Base-by-base conservation (phyloP, 2,888 invertebrate genomes). In the Carpatolechia fugitivella region DNA sequence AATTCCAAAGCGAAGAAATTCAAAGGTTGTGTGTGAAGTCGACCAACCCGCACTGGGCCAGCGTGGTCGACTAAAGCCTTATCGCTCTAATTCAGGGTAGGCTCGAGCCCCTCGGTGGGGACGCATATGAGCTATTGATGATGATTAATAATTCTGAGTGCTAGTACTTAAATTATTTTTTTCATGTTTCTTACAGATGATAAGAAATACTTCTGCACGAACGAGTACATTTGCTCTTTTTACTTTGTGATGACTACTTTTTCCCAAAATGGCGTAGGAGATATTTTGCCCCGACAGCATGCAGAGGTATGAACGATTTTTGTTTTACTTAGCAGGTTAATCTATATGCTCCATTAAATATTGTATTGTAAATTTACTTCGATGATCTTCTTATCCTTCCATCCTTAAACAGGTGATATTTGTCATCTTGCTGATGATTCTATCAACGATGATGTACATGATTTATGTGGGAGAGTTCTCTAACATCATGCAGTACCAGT, bases 401-500 rank as follows among this genome's bases (percentile, higher is more conserved):
- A n/a, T n/a, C n/a, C n/a, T 20, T 40, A 10, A 24, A 40, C 11
- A 87, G 87, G 84, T 87, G 47, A 35, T 82, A 40, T 87, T 82
- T 59, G 82, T 82, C 20, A 71, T 69, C 7, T 54, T 76, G 0
- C 68, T 87, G 4, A 76, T 78, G 66, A 72, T 85, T 13, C 50
- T 82, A 5, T 82, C 87, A 0, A 78, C 76, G 1, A 71, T 87
- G 75, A 57, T 81, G 55, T 83, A 71, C 70, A 80, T 87, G 78
- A 66, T 86, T 4, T 86, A 84, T 64, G 82, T 87, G 35, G 87
- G 87, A 1, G 86, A 87, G 64, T 78, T 87, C 62, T 84, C 87
- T 51, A 86, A 85, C 66, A 78, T 86, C 56, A 81, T 85, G 38
- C 87, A 87, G 66, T 82, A 78, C 60, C 75, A 74, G 52, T 82